A percentile compares a stretch with the other conserved stretches of the same genome.
Conservation (phyloP, 2,888 invertebrate genomes). For the Lasioglossum morio region DNA sequence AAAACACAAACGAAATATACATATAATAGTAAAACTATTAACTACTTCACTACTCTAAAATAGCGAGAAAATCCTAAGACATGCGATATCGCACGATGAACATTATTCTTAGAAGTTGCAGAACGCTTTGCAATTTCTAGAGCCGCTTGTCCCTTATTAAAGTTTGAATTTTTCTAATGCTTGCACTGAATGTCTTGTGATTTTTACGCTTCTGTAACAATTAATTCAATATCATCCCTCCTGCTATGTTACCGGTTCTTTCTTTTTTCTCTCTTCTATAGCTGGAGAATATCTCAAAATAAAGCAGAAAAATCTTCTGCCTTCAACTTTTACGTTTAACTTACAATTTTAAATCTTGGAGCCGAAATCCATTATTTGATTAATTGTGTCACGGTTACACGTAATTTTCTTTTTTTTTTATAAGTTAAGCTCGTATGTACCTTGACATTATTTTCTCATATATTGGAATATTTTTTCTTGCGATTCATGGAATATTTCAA, state of each 20-base stretch:
- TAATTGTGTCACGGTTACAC: slow-evolving; percentile 62
- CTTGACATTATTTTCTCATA: slow-evolving; percentile 63
- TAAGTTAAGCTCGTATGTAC: slow-evolving; percentile 73
- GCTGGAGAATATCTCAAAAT: slow-evolving; percentile 79
- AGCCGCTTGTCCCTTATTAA: slow-evolving; percentile 65
- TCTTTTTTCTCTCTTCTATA: slow-evolving; percentile 63
- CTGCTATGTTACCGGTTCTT: slow-evolving; percentile 67
- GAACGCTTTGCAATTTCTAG: slow-evolving; percentile 63
- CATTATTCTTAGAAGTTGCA: slow-evolving; percentile 70
- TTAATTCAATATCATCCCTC: slow-evolving; percentile 81
- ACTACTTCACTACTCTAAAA: slow-evolving; percentile 82
- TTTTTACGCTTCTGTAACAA: slow-evolving; percentile 83
- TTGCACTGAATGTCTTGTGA: slow-evolving; percentile 80
- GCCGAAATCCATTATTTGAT: slow-evolving; percentile 72
- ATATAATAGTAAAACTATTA: slow-evolving; percentile 83
- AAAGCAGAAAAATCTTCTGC: slow-evolving; percentile 76
- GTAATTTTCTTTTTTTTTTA: slow-evolving; percentile 62
- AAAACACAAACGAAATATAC: slow-evolving; percentile 84
- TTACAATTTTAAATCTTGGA: slow-evolving; percentile 77
- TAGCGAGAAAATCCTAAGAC: slow-evolving; percentile 84
- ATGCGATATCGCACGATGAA: slow-evolving; percentile 72
- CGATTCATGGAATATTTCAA: slow-evolving; percentile 66
- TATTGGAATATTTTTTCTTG: slow-evolving; percentile 62
- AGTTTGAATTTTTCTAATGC: slow-evolving; percentile 58
- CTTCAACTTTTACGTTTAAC: slow-evolving; percentile 73